Base-by-base conservation (phyloP, 2,888 invertebrate species). In the Branchellion lobata region DNA sequence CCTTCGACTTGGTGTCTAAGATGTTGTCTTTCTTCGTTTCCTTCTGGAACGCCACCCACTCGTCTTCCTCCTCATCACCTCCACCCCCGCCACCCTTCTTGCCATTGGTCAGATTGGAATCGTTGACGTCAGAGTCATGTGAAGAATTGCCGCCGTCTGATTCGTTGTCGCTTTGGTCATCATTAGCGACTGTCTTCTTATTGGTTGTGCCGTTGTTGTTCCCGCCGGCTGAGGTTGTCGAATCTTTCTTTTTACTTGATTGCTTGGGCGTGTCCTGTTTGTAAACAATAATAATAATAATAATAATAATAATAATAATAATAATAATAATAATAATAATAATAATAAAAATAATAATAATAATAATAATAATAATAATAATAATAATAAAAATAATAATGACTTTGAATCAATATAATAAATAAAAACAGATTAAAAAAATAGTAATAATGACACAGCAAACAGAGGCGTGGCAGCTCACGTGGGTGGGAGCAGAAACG, bases 31-130 rank as follows among this genome's bases (percentile, higher is more conserved):
- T 87, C 82, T 87, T 87, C 47, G 95, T 88, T 85, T 93, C 92
- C 85, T 93, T 92, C 88, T 96, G 95, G 88, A 95, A 93, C 84
- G 92, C 93, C 85, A 95, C 94, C 96, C 96, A 96, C 87, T 96
- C 95, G 84, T 92, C 93, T 85, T 94, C 94, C 82, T 94, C 94
- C 68, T 86, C 86, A 21, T 82, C 82, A 5, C 29, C 81, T 0
- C 47, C 76, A 14, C 71, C 65, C 11, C 40, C 51, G 3, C 73
- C 78, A 47, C 79, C 83, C 53, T 71, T 75, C 69, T 76, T 79
- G 0, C 72, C 80, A 29, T n/a, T 34, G 47, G 36, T 75, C 80
- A 40, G 14, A 5, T 5, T n/a, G 21, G 61, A 24, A n/a, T 57
- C 61, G 5, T 5, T 24, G 24, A 57, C 61, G 61, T 57, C 61